These are phyloP conservation scores for Setophaga coronata DNA, from an alignment of 2,113 vertebrate species.

Conservation along the genomic window DNA sequence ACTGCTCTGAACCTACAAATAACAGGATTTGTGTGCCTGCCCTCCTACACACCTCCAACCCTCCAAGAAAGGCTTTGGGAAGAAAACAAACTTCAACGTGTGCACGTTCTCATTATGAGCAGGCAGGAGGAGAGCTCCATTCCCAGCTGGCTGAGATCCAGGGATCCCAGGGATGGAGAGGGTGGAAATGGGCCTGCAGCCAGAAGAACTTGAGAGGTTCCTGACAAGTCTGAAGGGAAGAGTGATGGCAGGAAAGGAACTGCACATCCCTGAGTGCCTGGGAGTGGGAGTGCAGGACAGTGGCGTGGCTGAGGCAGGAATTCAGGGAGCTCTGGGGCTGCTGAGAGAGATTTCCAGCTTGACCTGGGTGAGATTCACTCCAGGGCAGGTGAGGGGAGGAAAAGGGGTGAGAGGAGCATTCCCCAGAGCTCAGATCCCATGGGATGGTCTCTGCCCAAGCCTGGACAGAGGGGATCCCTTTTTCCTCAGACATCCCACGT, in stretches of 20 bases:
- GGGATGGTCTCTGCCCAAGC: not conserved
- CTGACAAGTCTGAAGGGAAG: constrained; percentile 34
- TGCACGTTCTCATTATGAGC: not conserved
- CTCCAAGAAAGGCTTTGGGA: not conserved
- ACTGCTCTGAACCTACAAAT: constrained; percentile 37
- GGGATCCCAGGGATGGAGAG: constrained; percentile 8
- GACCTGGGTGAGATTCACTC: not conserved
- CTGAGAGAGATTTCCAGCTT: not conserved
- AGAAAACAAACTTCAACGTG: not conserved
- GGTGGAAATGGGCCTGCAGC: not conserved
- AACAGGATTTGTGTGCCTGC: constrained; percentile 39
- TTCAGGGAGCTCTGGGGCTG: not conserved
- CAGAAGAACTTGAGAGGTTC: constrained; percentile 2
- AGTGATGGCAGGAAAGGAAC: constrained; percentile 9
- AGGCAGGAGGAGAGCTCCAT: constrained; percentile 26
- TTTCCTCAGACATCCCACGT: not conserved
- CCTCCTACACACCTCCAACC: not conserved
- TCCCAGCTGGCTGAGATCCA: constrained; percentile 41
- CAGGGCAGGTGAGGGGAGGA: not conserved
- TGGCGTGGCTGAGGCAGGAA: not conserved
- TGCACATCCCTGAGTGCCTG: not conserved
- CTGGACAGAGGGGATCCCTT: not conserved
- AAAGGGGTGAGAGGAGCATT: not conserved
- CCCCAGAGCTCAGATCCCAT: too few relatives aligned
- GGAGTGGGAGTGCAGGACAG: not conserved